Evolutionary conservation across 2,797 vertebrate species (phyloP).

Genomic region (Anabacerthia variegaticeps): DNA sequence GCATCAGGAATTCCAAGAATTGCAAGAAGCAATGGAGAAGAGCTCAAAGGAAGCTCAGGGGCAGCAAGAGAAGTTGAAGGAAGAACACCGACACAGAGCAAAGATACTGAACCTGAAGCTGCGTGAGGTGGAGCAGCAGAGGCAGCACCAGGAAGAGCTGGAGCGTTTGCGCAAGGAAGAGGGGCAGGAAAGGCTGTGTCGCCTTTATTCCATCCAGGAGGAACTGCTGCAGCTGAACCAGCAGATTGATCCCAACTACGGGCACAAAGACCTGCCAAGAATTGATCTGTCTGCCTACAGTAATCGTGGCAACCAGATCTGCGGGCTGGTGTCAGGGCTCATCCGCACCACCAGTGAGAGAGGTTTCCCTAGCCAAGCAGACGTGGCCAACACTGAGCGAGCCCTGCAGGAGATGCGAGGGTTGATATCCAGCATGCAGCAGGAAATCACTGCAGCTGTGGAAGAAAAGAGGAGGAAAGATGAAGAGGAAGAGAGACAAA

Average conservation of each 20-base stretch:
- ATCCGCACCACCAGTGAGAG: conserved; percentile 86
- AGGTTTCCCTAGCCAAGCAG: conserved; percentile 83
- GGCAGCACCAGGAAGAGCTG: conserved; percentile 85
- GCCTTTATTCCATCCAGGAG: conserved; percentile 91
- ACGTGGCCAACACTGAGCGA: conserved; percentile 83
- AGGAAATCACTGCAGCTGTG: conserved; percentile 74
- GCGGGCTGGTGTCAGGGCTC: conserved; percentile 89
- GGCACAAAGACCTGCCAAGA: conserved; percentile 64
- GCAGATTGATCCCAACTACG: conserved; percentile 81
- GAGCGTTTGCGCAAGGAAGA: conserved; percentile 86
- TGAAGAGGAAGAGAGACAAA: conserved; percentile 75
- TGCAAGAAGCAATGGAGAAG: conserved; percentile 90
- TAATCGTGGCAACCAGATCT: conserved; percentile 91
- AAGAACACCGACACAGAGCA: conserved; percentile 88
- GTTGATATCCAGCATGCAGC: conserved; percentile 81
- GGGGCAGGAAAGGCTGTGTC: conserved; percentile 83
- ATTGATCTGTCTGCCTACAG: conserved; percentile 78
- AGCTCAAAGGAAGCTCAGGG: conserved; percentile 91
- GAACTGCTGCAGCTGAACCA: conserved; percentile 91
- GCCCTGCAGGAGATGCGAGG: conserved; percentile 87
- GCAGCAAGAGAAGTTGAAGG: conserved; percentile 94
- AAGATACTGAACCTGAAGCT: conserved; percentile 92
- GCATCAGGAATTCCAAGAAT: conserved; percentile 87
- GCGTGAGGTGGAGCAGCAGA: conserved; percentile 91
- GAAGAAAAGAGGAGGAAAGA: conserved; percentile 80